Evolutionary conservation across 2,888 invertebrate genomes (phyloP), one percentile per base, ranked within the genome.

Genomic region (Toxonevra muliebris): DNA sequence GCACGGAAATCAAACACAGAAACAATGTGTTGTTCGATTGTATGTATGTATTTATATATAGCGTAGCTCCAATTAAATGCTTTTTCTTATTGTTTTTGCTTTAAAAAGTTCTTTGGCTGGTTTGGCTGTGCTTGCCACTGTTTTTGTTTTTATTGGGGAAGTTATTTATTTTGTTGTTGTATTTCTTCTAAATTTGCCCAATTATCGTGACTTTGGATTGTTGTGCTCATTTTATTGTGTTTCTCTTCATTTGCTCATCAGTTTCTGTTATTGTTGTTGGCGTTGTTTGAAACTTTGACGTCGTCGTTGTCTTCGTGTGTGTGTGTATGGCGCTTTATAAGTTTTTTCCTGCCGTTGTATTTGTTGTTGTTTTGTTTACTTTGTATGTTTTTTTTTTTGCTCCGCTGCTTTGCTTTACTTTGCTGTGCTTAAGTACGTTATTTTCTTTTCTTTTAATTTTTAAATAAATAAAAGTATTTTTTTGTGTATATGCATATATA

Each of bases 381-480:
- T 42, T 65, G 19, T 58, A n/a, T 48, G 45, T 30, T 59, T 52
- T 52, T 42, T 65, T 41, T 15, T 50, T 59, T 52, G 42, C 17
- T 58, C 41, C 41, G 62, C 10, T 43, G 19, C 15, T 30, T 45
- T 45, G 59, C 30, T 58, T 59, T 54, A 52, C 45, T 62, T 45
- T 48, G 62, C 41, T 61, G 66, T 57, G 52, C 66, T 67, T 67
- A 67, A 67, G 66, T 67, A 67, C 66, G 52, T 61, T 62, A 40
- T 40, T 1, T 50, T 61, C 61, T 63, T 48, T 30, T 30, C 9
- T 1, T 10, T 13, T 19, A 43, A 45, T 45, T 63, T 43, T 41
- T 59, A 65, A 59, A 65, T 65, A 59, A 53, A 65, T 65, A 65
- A 65, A 65, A 58, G 59, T 50, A 4, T 57, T 12, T 57, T 57